Conservation (phyloP, 2,888 invertebrate species). For the Atethmia centrago region DNA sequence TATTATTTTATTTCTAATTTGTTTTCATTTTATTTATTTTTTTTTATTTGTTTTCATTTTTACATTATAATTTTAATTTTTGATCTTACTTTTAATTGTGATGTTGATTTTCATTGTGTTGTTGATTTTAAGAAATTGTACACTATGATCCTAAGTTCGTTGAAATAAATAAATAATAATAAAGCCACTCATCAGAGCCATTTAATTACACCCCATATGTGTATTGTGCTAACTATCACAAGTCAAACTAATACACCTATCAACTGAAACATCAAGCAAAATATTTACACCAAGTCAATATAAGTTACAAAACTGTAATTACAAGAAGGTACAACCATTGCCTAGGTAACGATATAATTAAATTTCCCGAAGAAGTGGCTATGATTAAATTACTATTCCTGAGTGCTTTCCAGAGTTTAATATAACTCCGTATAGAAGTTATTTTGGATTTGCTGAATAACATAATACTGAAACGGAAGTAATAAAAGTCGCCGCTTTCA, state of each 20-base stretch:
- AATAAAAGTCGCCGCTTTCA: conserved; percentile 77
- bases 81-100: too few relatives aligned
- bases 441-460: conserved; percentile 61
- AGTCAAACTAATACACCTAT: conserved; percentile 3
- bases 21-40: too few relatives aligned
- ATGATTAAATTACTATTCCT: conserved; percentile 64
- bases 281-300: conserved; percentile 45
- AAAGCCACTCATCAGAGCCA: too few relatives aligned
- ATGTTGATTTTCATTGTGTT: too few relatives aligned
- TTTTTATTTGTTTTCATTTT: too few relatives aligned
- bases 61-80: too few relatives aligned
- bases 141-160: too few relatives aligned
- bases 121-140: too few relatives aligned
- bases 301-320: conserved; percentile 49
- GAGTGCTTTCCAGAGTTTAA: conserved; percentile 65
- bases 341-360: conserved; percentile 64
- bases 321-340: conserved; percentile 30
- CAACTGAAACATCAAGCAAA: conserved; percentile 24
- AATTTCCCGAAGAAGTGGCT: conserved; percentile 63
- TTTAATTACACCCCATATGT: neutral
- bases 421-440: conserved; percentile 54
- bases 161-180: too few relatives aligned
- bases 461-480: conserved; percentile 73
- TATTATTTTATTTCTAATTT: too few relatives aligned
- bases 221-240: neutral